Evolutionary conservation across 2,797 vertebrate species (phyloP).

Genomic region (Mastacembelus armatus): DNA sequence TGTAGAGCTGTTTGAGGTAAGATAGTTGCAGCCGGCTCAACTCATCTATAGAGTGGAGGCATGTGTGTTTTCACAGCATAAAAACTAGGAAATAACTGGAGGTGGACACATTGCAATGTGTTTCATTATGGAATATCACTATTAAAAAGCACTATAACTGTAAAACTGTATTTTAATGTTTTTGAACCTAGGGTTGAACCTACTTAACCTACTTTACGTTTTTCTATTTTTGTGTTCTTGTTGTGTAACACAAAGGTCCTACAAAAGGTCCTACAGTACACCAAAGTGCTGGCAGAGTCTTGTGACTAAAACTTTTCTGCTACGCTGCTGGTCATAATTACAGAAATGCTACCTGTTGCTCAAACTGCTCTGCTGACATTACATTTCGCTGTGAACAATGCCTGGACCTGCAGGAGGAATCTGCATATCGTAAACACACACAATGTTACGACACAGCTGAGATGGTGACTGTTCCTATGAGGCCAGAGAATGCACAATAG

Average conservation of each 20-base stretch:
- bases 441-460: background rate
- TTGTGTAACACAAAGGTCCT: too few relatives aligned
- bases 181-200: too few relatives aligned
- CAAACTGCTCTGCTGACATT: constrained; percentile 21
- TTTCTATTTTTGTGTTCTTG: too few relatives aligned
- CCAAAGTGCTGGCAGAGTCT: background rate
- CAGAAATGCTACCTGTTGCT: constrained; percentile 34
- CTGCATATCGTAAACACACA: background rate
- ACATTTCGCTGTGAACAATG: background rate
- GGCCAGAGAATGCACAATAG: constrained; percentile 7
- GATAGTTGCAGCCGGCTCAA: too few relatives aligned
- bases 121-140: too few relatives aligned
- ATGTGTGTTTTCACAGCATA: too few relatives aligned
- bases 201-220: too few relatives aligned
- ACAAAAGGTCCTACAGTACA: background rate
- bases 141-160: too few relatives aligned
- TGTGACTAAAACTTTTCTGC: background rate
- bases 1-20: too few relatives aligned
- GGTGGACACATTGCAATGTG: too few relatives aligned
- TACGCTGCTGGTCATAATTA: constrained; percentile 8
- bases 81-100: too few relatives aligned
- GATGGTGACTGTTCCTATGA: constrained; percentile 27
- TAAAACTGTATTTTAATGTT: too few relatives aligned
- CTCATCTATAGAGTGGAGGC: background rate
- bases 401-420: background rate